A percentile compares a stretch with the other conserved stretches of the same genome.
These are phyloP conservation scores for Xiphorhynchus erythropygius DNA, from an alignment of 2,797 vertebrate species.

Conservation along the genomic window DNA sequence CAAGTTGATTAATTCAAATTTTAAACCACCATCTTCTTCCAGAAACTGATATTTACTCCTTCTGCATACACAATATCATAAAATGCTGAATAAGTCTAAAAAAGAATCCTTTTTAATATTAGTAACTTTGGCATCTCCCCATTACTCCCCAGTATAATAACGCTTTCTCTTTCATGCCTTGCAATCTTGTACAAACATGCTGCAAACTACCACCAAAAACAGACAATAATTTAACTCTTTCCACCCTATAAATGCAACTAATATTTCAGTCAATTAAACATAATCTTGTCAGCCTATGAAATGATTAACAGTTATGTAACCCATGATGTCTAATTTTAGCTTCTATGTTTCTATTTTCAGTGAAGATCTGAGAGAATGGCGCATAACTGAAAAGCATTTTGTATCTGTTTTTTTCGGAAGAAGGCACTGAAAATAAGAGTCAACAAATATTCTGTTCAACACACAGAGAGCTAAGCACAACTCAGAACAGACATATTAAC, in stretches of 20 bases:
- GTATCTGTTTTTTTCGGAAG: neutral
- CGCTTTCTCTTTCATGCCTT: neutral
- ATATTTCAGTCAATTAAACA: slow-evolving; percentile 59
- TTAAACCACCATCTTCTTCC: neutral
- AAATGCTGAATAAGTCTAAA: neutral
- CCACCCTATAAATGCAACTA: neutral
- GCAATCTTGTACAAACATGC: neutral
- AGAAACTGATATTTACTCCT: neutral
- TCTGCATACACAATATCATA: neutral
- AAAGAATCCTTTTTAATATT: neutral
- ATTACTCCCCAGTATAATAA: neutral
- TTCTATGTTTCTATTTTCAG: slow-evolving; percentile 30
- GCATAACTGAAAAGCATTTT: neutral
- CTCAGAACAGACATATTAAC: neutral
- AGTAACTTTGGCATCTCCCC: neutral
- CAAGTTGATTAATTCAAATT: neutral
- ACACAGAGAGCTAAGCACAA: neutral
- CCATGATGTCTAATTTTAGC: slow-evolving; percentile 40
- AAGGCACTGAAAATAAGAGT: neutral
- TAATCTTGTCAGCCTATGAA: slow-evolving; percentile 48
- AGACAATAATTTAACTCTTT: slow-evolving; percentile 10
- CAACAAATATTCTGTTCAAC: neutral
- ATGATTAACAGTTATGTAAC: slow-evolving; percentile 61
- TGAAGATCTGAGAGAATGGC: neutral
- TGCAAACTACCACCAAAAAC: neutral